phyloP scores from a whole-genome alignment of 2,888 invertebrate species.

The Chrysolina oricalcia region DNA sequence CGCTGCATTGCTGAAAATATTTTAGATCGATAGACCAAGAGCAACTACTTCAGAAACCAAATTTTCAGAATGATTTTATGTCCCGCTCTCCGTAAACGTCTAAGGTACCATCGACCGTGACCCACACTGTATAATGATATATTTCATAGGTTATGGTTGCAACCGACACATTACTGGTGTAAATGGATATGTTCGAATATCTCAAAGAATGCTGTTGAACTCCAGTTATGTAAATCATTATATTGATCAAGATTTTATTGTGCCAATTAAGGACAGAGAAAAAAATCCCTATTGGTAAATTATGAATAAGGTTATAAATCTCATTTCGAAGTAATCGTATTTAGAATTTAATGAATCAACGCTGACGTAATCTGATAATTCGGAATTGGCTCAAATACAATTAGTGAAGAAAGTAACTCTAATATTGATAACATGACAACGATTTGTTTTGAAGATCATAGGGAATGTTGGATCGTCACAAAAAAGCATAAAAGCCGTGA shows the following conservation, averaged over 20 bases:
- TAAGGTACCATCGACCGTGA: neutral
- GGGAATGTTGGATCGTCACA: too few relatives aligned
- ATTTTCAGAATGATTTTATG: too few relatives aligned
- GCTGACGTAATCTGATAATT: too few relatives aligned
- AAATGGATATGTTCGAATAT: neutral
- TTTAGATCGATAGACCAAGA: too few relatives aligned
- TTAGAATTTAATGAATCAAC: constrained; percentile 21
- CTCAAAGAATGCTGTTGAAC: constrained; percentile 21
- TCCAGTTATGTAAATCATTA: neutral
- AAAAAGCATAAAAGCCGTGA: too few relatives aligned
- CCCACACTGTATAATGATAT: neutral
- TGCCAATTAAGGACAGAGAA: neutral
- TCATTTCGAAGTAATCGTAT: neutral
- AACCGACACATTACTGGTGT: constrained; percentile 5
- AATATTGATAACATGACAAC: neutral
- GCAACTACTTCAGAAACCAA: too few relatives aligned
- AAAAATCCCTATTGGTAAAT: neutral
- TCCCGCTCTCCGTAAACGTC: too few relatives aligned
- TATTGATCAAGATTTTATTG: constrained; percentile 8
- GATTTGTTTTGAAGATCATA: too few relatives aligned
- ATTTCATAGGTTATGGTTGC: neutral
- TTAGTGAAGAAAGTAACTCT: neutral
- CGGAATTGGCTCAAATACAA: neutral
- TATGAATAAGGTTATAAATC: neutral
- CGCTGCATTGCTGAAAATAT: too few relatives aligned